phyloP scores from a whole-genome alignment of 2,113 vertebrate species.

The Callipepla californica region DNA sequence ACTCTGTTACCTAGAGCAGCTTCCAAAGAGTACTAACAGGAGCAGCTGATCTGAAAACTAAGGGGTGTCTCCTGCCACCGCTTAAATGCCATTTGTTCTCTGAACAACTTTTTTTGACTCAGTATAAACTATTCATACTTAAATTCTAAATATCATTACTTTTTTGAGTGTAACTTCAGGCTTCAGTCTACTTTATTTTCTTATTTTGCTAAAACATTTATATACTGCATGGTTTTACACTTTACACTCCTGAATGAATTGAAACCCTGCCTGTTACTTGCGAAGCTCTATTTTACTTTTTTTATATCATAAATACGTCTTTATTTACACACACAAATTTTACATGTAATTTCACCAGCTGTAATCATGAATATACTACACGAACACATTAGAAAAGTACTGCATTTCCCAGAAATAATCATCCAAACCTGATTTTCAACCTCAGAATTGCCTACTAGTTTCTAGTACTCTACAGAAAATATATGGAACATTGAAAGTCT shows the following conservation, averaged over 20 bases:
- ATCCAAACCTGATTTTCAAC: background rate
- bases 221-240: background rate
- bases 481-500: background rate
- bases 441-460: background rate
- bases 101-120: background rate
- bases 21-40: background rate
- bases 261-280: background rate
- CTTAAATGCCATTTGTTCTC: background rate
- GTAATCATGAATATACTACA: background rate
- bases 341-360: background rate
- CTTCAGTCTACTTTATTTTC: background rate
- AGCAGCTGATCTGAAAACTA: background rate
- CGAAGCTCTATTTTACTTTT: background rate
- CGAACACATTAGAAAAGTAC: background rate
- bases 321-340: rapidly evolving
- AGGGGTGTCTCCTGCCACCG: background rate
- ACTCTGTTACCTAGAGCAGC: background rate
- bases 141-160: background rate
- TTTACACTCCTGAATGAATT: background rate
- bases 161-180: background rate
- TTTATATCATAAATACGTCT: background rate
- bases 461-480: background rate
- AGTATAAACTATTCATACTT: background rate
- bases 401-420: background rate
- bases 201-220: background rate